A percentile compares a stretch with the other conserved stretches of the same genome.
Evolutionary conservation across 2,797 vertebrate species (phyloP).

Genomic region (Enteromius argenteus): DNA sequence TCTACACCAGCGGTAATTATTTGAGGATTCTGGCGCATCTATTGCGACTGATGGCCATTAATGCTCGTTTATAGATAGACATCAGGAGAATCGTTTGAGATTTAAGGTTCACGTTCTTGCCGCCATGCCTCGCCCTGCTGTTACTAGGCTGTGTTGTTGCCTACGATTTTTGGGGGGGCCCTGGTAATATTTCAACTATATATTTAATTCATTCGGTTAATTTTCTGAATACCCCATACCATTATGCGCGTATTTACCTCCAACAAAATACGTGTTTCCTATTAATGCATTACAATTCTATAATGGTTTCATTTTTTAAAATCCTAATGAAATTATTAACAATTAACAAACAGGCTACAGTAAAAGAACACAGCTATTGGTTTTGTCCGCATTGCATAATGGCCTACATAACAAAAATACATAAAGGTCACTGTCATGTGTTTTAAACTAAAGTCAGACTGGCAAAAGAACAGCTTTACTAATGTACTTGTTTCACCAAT

Average conservation of each 20-base stretch:
- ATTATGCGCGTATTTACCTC: background rate
- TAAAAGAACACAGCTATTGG: background rate
- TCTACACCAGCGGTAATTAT: slow-evolving; percentile 12
- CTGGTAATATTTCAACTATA: background rate
- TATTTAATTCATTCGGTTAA: background rate
- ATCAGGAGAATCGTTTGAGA: background rate
- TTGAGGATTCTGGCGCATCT: slow-evolving; percentile 25
- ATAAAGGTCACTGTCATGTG: background rate
- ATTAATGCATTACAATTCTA: background rate
- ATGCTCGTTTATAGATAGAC: background rate
- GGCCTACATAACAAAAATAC: background rate
- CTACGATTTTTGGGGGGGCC: background rate
- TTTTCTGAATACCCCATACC: background rate
- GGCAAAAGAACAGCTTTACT: background rate
- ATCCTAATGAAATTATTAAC: too few relatives aligned
- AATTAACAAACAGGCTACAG: too few relatives aligned
- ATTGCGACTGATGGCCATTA: background rate
- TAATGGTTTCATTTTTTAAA: background rate
- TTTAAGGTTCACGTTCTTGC: background rate
- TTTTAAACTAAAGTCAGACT: background rate
- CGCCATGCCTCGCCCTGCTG: slow-evolving; percentile 1
- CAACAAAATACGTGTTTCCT: background rate
- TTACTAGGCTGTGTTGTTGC: slow-evolving; percentile 18
- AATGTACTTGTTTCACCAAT: background rate
- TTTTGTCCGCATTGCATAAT: background rate